Evolutionary conservation across 1,140 invertebrate genomes (phyloP), one percentile per base, ranked within the genome.

Genomic region (Delia radicum): DNA sequence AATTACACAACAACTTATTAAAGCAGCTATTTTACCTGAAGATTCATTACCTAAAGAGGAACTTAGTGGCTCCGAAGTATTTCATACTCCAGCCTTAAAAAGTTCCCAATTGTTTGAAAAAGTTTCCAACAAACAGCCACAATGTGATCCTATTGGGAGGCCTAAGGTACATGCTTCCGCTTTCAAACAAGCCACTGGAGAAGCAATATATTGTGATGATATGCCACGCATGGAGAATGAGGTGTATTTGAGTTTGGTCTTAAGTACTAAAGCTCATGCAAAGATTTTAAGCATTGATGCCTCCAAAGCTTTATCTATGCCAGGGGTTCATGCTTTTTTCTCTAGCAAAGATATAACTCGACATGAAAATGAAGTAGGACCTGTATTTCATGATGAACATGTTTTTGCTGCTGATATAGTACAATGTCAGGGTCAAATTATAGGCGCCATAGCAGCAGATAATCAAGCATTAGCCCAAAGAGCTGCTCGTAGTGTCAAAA

Each of bases 121-220:
- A 48, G 90, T 89, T 78, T 88, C 91, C 15, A 84, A 89, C 12
- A 87, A 88, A 65, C 92, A 94, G 84, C 84, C 87, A 13, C 79
- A 81, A 10, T 87, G 87, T 28, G 94, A 98, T 88, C 87, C 92
- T n/a, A 90, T 99, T 24, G 95, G 96, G 1, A 89, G 92, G 76
- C 94, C 96, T 0, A 88, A 97, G 29, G 88, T 92, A 0, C 97
- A 99, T 82, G 80, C 89, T 1, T 95, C 95, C 18, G 96, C 94
- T 0, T 87, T 91, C 6, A 96, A 98, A 85, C 97, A 98, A 88
- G 93, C 93, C 0, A 93, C 94, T 5, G 96, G 96, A 12, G 96
- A 98, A 88, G 96, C 97, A 5, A 87, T 95, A 42, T 99, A 98
- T 84, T 92, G 93, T 78, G 96, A 97, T 86, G 97, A 99, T 83